Base-by-base conservation (phyloP, 2,888 invertebrate species). In the Zootermopsis nevadensis region DNA sequence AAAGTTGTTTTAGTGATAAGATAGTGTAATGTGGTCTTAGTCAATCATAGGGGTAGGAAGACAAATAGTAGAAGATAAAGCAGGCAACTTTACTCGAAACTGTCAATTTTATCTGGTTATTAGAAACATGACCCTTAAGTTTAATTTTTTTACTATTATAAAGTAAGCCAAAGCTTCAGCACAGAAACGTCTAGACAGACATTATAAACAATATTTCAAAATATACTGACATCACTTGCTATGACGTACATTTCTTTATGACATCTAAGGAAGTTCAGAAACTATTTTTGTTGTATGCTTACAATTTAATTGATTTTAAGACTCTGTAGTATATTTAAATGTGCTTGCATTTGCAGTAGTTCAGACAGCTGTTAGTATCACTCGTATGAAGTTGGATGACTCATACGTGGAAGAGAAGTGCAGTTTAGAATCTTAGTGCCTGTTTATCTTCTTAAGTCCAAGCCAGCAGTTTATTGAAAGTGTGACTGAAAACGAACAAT, bases 61-160 rank as follows among this genome's bases (percentile, higher is more conserved):
- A 69, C 72, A 72, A 60, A 60, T n/a, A 60, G 60, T 60, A 60
- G n/a, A 60, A 60, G 60, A 60, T 60, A 60, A 60, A 60, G 60
- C 60, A n/a, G 60, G 60, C n/a, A 60, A 15, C n/a, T 60, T 0
- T 2, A 60, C 60, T 60, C 27, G 3, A 27, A 8, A 6, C 12
- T 60, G n/a, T 60, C 27, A 60, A 60, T 60, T 27, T 27, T 27
- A 60, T 15, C 4, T 60, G 8, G 27, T 27, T 60, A 60, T 60
- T 60, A 27, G 60, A 60, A 60, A 60, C 60, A 7, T n/a, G n/a
- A 1, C 60, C n/a, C 4, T 60, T 7, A n/a, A 60, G 27, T 27
- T 60, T 60, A 60, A n/a, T 60, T 60, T n/a, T n/a, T n/a, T n/a
- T 27, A 60, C n/a, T 60, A 27, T 60, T 60, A 27, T n/a, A 10